Evolutionary conservation across 2,888 invertebrate species (phyloP), one percentile per base, ranked within the genome.

Genomic region (Leptinotarsa rubiginosa): DNA sequence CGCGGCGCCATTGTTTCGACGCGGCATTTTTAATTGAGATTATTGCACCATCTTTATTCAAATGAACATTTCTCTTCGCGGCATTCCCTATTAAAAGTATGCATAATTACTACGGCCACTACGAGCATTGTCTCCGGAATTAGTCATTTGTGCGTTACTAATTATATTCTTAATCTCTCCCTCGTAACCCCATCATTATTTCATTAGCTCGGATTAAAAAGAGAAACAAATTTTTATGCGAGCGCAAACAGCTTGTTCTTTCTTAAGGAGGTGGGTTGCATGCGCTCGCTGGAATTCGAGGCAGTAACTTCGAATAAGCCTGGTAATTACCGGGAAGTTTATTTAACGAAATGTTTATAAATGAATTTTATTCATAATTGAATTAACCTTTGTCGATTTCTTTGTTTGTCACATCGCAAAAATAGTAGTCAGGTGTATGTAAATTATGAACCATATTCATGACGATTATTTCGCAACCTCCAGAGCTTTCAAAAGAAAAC

Each of bases 11-110:
- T 87, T 87, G 87, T 87, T 86, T 84, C 85, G 84, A 81, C 84
- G 84, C 84, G 86, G 85, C 87, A 87, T 88, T 87, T 88, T 88
- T 88, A 88, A 88, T 88, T 87, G 88, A 85, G 86, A 88, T 88
- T 87, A 88, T 87, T 87, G 87, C 87, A 85, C 86, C 87, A 86
- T 87, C 87, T 86, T 86, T 85, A 87, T 87, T 86, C 87, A 86
- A 87, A 87, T 85, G 85, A 86, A 86, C 85, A 82, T 85, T 84
- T 84, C 85, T 85, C 84, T 83, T 82, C 69, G 74, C 74, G 73
- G 83, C 83, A 81, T 80, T 81, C 83, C 84, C 85, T 87, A 87
- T 87, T 87, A 87, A 87, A 87, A 87, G 86, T 87, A 84, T 85
- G 88, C 87, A 87, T 88, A 87, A 88, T 88, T 87, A 87, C 86